Evolutionary conservation across 2,888 invertebrate species (phyloP).

Genomic region (Teinopalpus imperialis): DNA sequence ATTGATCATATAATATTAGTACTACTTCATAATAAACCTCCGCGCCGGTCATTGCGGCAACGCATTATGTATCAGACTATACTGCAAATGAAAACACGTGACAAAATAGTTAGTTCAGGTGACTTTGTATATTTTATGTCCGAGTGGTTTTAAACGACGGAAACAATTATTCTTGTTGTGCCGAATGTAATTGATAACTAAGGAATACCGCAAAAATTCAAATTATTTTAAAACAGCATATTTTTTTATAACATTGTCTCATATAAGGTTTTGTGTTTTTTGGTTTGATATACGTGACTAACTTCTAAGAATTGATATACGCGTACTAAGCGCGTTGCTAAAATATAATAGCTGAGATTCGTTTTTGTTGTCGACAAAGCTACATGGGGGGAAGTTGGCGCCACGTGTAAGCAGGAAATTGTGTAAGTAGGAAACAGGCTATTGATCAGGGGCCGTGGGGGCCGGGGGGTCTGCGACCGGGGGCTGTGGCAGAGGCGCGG

Average conservation of each 20-base stretch:
- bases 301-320: not conserved
- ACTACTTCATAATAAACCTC: slow-evolving; percentile 22
- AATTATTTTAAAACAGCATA: too few species aligned
- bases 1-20: slow-evolving; percentile 9
- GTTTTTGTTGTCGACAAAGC: slow-evolving; percentile 37
- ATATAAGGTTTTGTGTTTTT: too few species aligned
- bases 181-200: too few species aligned
- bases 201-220: too few species aligned
- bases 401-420: slow-evolving; percentile 42
- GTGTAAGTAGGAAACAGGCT: slow-evolving; percentile 54
- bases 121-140: slow-evolving; percentile 26
- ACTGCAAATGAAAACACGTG: slow-evolving; percentile 11
- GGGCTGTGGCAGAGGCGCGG: slow-evolving; percentile 64
- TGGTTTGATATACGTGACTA: too few species aligned
- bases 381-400: slow-evolving; percentile 43
- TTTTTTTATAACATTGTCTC: too few species aligned
- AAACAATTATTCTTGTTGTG: too few species aligned
- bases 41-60: slow-evolving; percentile 30
- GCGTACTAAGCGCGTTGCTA: slow-evolving; percentile 2
- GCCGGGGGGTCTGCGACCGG: slow-evolving; percentile 33
- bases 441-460: slow-evolving; percentile 57
- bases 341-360: slow-evolving; percentile 10
- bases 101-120: slow-evolving; percentile 23
- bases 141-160: slow-evolving; percentile 20
- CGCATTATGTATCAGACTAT: slow-evolving; percentile 7